Evolutionary conservation across 2,113 vertebrate genomes (phyloP).

Genomic region (Ornithorhynchus anatinus): DNA sequence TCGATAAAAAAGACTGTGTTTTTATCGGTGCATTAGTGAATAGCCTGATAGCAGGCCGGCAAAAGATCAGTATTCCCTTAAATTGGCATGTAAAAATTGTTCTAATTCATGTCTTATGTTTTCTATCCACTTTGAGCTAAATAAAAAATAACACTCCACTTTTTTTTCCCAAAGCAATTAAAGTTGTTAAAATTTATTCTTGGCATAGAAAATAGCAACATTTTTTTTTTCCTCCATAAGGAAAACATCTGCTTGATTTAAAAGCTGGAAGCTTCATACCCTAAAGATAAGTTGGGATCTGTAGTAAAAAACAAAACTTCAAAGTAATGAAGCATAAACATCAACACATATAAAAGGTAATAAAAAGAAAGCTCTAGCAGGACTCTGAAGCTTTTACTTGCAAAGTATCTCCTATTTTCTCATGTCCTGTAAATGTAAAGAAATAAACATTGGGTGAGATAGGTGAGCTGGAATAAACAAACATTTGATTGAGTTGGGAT

Average conservation of each 20-base stretch:
- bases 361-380: constrained; percentile 52
- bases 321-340: constrained; percentile 59
- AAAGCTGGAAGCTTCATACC: constrained; percentile 35
- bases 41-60: background rate
- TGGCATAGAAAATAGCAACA: constrained; percentile 7
- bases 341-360: constrained; percentile 39
- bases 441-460: background rate
- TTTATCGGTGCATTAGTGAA: background rate
- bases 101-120: background rate
- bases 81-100: background rate
- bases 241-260: constrained; percentile 49
- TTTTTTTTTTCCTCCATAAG: constrained; percentile 9
- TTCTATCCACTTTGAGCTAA: background rate
- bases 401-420: constrained; percentile 5
- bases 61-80: background rate
- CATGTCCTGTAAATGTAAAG: constrained; percentile 12
- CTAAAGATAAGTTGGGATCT: constrained; percentile 38
- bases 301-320: constrained; percentile 34
- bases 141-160: background rate
- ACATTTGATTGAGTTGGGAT: background rate
- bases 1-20: background rate
- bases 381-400: constrained; percentile 48
- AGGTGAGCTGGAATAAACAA: background rate
- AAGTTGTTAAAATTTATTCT: constrained; percentile 46
- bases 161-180: constrained; percentile 20